Base-by-base conservation (phyloP, 2,113 vertebrate species). In the Pluvianellus socialis region DNA sequence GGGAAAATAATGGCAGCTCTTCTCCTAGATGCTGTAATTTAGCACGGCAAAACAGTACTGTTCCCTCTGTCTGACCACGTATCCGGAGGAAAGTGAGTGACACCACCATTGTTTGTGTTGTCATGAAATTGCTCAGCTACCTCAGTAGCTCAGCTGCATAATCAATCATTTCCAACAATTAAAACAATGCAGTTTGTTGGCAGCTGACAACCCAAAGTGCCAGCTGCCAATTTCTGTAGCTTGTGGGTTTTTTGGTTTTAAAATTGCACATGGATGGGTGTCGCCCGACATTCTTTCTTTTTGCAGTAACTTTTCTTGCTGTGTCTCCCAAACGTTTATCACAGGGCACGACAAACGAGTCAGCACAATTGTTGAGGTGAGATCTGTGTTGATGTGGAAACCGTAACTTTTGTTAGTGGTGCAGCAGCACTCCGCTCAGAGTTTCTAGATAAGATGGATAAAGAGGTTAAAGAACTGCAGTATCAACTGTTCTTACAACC, bases 61-160 rank as follows among this genome's bases (percentile, higher is more conserved):
- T 63, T 95, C 61, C 28, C 49, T 59, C 55, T 66, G 52, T 79
- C 70, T 82, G 86, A 82, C 85, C 80, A 66, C 0, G 12, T 45
- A 40, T 71, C 65, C n/a, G 52, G 35, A 33, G 72, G 65, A 66
- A 61, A 65, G 49, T 56, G 94, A 94, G 63, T 61, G 86, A 42
- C 89, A 73, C 40, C 6, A 17, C 74, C 79, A 70, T 68, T 92
- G 82, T 92, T 84, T 92, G 91, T 87, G 77, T 27, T 91, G 88
- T 71, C 12, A 5, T 44, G 49, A 68, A 68, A 70, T 42, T 77
- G 86, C 59, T 81, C 94, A 33, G 27, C 55, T 87, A 90, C 93
- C 81, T 90, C 91, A 8, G 81, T 26, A 58, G 73, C 95, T 96
- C 87, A 85, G 93, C 91, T 92, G 93, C 82, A 82, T 55, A 74